Evolutionary conservation across 2,888 invertebrate genomes (phyloP).

Genomic region (Eupithecia tripunctaria): DNA sequence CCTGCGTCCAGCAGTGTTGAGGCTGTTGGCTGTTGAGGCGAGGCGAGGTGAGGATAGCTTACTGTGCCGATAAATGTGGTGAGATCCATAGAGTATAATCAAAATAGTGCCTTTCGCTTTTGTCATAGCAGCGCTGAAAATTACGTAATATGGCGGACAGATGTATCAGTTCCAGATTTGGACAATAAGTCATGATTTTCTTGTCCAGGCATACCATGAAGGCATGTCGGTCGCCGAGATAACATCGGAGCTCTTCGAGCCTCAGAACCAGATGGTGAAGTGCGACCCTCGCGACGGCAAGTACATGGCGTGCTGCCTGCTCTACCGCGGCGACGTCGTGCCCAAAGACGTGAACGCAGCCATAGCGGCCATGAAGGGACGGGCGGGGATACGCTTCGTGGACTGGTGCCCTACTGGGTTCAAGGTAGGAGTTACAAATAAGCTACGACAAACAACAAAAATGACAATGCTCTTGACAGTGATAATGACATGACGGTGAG

Average conservation of each 20-base stretch:
- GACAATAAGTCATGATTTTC: too few species aligned
- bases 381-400: conserved; percentile 93
- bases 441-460: too few species aligned
- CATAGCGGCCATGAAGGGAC: conserved; percentile 90
- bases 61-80: too few species aligned
- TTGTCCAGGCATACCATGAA: conserved; percentile 86
- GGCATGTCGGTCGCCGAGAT: conserved; percentile 92
- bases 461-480: neutral
- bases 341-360: conserved; percentile 95
- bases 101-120: neutral
- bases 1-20: too few species aligned
- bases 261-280: conserved; percentile 95
- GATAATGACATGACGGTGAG: neutral
- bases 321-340: conserved; percentile 95
- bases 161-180: too few species aligned
- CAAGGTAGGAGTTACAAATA: conserved; percentile 84
- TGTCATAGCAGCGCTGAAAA: neutral
- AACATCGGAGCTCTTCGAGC: conserved; percentile 94
- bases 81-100: too few species aligned
- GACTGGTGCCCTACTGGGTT: conserved; percentile 98
- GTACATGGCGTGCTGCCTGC: conserved; percentile 95
- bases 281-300: conserved; percentile 93
- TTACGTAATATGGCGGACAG: neutral
- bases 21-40: too few species aligned
- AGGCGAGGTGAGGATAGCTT: too few species aligned